These are phyloP conservation scores for Zaprionus kolodkinae DNA, from an alignment of 1,140 invertebrate genomes.

Conservation along the genomic window DNA sequence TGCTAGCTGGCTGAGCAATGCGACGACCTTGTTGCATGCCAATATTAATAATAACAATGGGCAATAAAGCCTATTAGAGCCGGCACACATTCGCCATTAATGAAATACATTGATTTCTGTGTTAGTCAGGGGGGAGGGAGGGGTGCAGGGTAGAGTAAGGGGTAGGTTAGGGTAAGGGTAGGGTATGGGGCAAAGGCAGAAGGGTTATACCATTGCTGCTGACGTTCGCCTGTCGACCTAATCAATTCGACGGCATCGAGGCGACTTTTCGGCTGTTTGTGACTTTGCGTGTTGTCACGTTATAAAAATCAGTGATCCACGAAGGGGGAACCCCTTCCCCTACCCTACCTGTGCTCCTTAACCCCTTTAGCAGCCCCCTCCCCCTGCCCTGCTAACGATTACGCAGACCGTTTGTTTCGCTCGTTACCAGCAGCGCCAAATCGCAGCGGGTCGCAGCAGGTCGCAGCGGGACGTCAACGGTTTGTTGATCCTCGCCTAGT, in stretches of 20 bases:
- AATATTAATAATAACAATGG: slow-evolving; percentile 81
- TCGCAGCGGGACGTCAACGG: slow-evolving; percentile 46
- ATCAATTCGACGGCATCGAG: slow-evolving; percentile 57
- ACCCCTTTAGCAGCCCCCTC: background rate
- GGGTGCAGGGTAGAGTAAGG: too few species aligned
- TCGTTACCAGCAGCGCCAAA: slow-evolving; percentile 78
- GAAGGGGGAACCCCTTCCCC: too few species aligned
- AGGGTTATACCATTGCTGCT: slow-evolving; percentile 51
- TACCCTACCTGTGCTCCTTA: background rate
- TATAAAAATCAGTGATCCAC: slow-evolving; percentile 81
- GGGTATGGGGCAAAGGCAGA: slow-evolving; percentile 4
- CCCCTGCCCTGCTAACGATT: slow-evolving; percentile 6
- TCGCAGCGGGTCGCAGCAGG: slow-evolving; percentile 50
- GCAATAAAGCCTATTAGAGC: slow-evolving; percentile 80
- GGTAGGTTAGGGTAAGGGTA: background rate
- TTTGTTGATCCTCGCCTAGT: slow-evolving; percentile 21
- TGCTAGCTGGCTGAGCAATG: slow-evolving; percentile 4
- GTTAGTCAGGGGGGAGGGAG: slow-evolving; percentile 34
- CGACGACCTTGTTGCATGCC: slow-evolving; percentile 75
- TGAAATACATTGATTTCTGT: slow-evolving; percentile 82
- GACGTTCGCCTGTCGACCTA: slow-evolving; percentile 45
- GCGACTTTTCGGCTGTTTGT: slow-evolving; percentile 35
- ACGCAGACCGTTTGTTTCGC: slow-evolving; percentile 65
- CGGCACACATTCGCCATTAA: slow-evolving; percentile 80
- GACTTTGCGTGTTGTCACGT: slow-evolving; percentile 83